These are phyloP conservation scores for Taxidea taxus DNA, from an alignment of 2,113 vertebrate species.

Conservation along the genomic window DNA sequence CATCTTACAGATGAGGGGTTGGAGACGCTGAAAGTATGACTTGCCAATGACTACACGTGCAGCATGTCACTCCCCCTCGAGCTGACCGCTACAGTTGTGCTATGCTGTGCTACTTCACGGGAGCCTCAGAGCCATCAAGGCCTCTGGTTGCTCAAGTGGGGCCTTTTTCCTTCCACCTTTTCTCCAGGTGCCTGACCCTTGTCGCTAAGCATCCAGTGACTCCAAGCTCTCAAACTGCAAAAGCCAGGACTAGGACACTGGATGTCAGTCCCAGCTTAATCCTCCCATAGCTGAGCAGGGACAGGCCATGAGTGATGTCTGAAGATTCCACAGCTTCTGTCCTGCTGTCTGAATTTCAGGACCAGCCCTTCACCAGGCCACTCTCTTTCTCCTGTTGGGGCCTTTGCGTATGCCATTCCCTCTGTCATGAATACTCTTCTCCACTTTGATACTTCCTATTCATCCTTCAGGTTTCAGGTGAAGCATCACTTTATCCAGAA, in stretches of 20 bases:
- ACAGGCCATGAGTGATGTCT: background rate
- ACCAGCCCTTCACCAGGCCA: background rate
- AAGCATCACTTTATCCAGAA: background rate
- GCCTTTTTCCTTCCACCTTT: background rate
- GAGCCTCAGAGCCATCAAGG: background rate
- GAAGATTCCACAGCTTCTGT: background rate
- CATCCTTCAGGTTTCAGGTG: background rate
- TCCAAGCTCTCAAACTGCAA: background rate
- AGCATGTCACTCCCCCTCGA: no score
- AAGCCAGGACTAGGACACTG: background rate
- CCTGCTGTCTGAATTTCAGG: background rate
- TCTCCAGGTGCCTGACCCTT: background rate
- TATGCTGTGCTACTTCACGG: accelerated
- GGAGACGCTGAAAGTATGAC: no score
- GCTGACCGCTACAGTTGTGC: background rate
- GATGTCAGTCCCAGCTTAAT: background rate
- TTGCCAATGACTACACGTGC: accelerated
- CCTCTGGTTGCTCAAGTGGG: background rate
- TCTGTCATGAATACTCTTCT: background rate
- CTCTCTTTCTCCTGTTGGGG: background rate
- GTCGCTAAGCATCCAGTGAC: background rate
- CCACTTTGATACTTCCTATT: background rate
- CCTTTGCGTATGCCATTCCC: background rate
- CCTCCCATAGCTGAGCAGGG: background rate
- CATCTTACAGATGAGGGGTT: background rate